phyloP scores from a whole-genome alignment of 2,113 vertebrate species.

The Phylloscopus trochilus region DNA sequence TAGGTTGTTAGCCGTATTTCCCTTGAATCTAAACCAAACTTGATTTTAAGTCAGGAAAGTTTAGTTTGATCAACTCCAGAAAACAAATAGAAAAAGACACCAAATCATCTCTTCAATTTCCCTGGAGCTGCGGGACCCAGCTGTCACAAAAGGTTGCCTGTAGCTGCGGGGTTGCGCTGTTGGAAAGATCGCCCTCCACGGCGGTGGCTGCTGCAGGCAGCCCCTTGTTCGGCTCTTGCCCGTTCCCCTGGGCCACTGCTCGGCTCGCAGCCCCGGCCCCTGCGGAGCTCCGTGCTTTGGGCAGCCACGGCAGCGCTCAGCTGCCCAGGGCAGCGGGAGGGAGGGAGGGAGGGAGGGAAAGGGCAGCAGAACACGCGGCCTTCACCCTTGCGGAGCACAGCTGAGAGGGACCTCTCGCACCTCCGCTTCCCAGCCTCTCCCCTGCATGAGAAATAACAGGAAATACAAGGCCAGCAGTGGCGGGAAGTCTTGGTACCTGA shows the following conservation, averaged over 20 bases:
- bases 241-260: neutral
- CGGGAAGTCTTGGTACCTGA: neutral
- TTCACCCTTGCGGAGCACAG: neutral
- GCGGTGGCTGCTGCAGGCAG: neutral
- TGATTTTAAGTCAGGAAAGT: constrained; percentile 21
- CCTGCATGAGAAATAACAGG: neutral
- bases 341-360: neutral
- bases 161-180: neutral
- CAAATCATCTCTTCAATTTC: neutral
- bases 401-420: neutral
- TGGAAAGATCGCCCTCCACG: neutral
- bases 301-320: neutral
- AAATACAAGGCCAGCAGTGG: neutral
- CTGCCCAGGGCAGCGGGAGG: neutral
- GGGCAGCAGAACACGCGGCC: neutral
- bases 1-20: neutral
- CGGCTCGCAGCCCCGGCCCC: neutral
- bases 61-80: neutral
- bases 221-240: neutral
- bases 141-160: constrained; percentile 36
- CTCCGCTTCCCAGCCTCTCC: neutral
- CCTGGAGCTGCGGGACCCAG: neutral
- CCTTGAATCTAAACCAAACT: neutral
- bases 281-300: neutral
- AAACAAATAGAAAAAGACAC: constrained; percentile 41